These are phyloP conservation scores for Pogona vitticeps DNA, from an alignment of 2,113 vertebrate species.

Conservation along the genomic window DNA sequence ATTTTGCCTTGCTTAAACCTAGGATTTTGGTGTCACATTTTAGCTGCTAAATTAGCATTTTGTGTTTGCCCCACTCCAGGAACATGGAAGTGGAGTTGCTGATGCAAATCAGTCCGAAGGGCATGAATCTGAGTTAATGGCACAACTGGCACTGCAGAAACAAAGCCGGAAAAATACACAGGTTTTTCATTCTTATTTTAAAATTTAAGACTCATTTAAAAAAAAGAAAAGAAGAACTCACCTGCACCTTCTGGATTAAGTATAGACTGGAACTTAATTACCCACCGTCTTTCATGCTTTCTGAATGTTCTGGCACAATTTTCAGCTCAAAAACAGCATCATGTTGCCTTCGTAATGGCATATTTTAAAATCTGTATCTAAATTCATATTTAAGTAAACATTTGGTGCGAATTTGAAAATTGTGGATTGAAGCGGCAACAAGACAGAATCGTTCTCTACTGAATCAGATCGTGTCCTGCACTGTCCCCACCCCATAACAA, in stretches of 20 bases:
- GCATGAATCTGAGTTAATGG: constrained; percentile 87
- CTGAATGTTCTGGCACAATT: neutral
- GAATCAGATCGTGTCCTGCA: neutral
- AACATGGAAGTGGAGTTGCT: constrained; percentile 88
- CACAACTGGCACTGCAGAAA: constrained; percentile 83
- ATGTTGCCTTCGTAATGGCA: neutral
- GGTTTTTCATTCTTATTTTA: constrained; percentile 67
- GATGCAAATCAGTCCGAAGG: constrained; percentile 94
- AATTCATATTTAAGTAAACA: neutral
- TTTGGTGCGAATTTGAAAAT: neutral
- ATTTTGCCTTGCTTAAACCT: neutral
- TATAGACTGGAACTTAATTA: neutral
- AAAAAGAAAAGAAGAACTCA: too few relatives aligned
- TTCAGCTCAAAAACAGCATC: neutral
- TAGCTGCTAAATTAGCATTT: neutral
- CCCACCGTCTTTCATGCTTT: neutral
- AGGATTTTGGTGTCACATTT: constrained; percentile 1
- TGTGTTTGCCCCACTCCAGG: constrained; percentile 71
- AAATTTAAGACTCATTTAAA: neutral
- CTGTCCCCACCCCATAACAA: neutral
- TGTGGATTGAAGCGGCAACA: neutral
- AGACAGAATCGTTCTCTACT: neutral
- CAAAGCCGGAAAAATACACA: constrained; percentile 86
- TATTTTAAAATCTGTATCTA: neutral
- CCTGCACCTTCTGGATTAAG: neutral